Evolutionary conservation across 23 tunicate species (phyloP).

Genomic region (Ciona savignyi): DNA sequence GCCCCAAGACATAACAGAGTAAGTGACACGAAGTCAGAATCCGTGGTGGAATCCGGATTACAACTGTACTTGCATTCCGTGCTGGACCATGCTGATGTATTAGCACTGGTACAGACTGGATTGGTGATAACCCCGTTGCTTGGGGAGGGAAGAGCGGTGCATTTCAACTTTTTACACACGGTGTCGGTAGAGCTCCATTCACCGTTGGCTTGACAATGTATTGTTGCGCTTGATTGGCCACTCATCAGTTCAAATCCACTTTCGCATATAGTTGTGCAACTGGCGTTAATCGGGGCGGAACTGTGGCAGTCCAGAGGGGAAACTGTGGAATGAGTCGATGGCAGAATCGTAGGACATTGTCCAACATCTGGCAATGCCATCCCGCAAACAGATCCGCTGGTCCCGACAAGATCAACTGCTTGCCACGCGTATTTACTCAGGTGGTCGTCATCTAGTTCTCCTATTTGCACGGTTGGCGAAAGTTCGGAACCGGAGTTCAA

Average conservation of each 20-base stretch:
- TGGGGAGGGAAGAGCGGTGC: background rate
- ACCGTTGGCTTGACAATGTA: background rate
- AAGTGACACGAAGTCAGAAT: background rate
- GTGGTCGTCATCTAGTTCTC: background rate
- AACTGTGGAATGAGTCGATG: background rate
- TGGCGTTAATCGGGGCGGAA: background rate
- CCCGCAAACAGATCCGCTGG: background rate
- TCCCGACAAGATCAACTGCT: background rate
- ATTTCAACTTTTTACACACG: background rate
- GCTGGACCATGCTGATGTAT: background rate
- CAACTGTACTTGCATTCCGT: background rate
- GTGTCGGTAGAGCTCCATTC: background rate
- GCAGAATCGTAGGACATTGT: background rate
- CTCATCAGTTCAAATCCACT: background rate
- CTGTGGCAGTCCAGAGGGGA: background rate
- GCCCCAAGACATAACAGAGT: background rate
- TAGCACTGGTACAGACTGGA: background rate
- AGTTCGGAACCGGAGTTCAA: background rate
- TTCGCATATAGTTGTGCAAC: background rate
- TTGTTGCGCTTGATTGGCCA: background rate
- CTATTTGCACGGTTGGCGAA: background rate
- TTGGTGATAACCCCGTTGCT: background rate
- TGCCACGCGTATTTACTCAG: background rate
- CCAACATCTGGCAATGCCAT: background rate
- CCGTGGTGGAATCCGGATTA: background rate